Evolutionary conservation across 1,140 invertebrate species (phyloP).

Genomic region (Pantala flavescens): DNA sequence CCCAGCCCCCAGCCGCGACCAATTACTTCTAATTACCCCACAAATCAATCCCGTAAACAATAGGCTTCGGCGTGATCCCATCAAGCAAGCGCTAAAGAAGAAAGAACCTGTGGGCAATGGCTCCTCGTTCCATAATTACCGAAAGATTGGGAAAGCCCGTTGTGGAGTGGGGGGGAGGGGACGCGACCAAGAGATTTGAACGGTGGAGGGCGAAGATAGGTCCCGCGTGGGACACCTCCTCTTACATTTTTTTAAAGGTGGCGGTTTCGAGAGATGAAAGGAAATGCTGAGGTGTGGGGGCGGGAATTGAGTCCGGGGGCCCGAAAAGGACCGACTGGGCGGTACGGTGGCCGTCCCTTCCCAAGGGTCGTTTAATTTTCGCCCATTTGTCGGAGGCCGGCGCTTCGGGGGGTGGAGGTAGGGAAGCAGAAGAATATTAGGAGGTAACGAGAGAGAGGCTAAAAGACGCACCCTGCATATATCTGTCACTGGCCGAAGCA

Average conservation of each 20-base stretch:
- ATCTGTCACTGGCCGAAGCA: slow-evolving; percentile 7
- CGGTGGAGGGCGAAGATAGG: neutral
- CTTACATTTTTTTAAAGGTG: neutral
- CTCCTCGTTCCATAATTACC: no score
- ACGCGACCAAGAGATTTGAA: neutral
- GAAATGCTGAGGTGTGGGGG: neutral
- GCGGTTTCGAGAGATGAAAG: neutral
- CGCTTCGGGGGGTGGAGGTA: neutral
- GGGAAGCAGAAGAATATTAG: neutral
- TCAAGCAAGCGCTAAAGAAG: no score
- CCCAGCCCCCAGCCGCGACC: no score
- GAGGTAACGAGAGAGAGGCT: neutral
- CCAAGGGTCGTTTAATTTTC: neutral
- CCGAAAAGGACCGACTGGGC: neutral
- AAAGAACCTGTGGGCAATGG: no score
- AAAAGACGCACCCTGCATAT: neutral
- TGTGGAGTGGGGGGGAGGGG: neutral
- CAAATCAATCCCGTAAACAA: no score
- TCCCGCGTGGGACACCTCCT: no score
- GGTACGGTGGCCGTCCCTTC: neutral
- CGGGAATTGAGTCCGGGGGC: neutral
- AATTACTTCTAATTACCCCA: no score
- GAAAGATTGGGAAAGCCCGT: neutral
- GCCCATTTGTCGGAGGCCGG: neutral
- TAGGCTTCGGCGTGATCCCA: no score